phyloP scores from a whole-genome alignment of 2,113 vertebrate species.

The Pithys albifrons region DNA sequence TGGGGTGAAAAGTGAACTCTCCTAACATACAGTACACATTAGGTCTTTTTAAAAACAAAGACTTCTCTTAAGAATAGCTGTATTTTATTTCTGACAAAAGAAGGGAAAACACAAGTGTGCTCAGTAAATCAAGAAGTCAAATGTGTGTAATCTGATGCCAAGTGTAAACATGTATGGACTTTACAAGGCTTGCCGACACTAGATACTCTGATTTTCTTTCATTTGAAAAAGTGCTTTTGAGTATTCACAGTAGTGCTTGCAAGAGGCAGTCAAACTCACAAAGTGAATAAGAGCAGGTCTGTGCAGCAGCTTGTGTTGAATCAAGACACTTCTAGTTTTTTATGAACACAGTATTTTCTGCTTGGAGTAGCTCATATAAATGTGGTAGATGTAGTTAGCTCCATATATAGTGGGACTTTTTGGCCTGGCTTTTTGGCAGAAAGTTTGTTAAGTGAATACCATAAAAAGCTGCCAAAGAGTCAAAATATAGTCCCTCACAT shows the following conservation, averaged over 20 bases:
- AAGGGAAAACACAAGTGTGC: conserved; percentile 62
- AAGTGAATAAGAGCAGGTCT: conserved; percentile 16
- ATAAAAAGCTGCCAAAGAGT: conserved; percentile 11
- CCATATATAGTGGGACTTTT: not conserved
- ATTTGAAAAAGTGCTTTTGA: conserved; percentile 65
- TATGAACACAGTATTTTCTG: not conserved
- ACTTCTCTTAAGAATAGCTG: conserved; percentile 55
- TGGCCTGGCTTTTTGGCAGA: not conserved
- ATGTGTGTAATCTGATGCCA: conserved; percentile 71
- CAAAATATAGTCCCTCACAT: not conserved
- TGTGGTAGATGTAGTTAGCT: not conserved
- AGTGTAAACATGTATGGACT: conserved; percentile 64
- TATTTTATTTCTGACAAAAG: conserved; percentile 70
- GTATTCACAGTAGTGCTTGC: conserved; percentile 62
- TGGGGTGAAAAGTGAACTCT: conserved; percentile 14
- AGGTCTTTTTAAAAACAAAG: conserved; percentile 53
- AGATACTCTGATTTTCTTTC: conserved; percentile 62
- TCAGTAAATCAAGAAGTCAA: conserved; percentile 70
- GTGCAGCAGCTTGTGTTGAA: not conserved
- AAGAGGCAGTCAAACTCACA: not conserved
- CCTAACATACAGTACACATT: conserved; percentile 55
- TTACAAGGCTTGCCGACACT: conserved; percentile 63
- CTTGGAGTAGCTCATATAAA: not conserved
- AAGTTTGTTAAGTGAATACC: not conserved
- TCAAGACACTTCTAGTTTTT: not conserved